Base-by-base conservation (phyloP, 2,888 invertebrate genomes). In the Drosophila hawaiiensis region DNA sequence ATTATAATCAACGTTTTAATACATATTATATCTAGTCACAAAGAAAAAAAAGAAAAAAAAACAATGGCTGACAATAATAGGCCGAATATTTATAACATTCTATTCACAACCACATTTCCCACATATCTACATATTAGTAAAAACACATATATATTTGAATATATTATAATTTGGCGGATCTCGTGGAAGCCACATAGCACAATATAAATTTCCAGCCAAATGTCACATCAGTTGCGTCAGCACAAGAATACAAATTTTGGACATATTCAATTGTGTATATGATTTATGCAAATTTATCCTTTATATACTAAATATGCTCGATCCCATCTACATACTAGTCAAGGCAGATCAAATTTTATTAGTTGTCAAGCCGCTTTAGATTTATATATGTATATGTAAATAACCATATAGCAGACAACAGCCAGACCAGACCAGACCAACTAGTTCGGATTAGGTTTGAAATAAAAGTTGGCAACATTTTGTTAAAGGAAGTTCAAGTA, bases 231-330 rank as follows among this genome's bases (percentile, higher is more conserved):
- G 64, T 76, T 84, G 78, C 87, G 87, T 84, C 89, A 86, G 84
- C 80, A 71, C 14, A 59, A 55, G 63, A 71, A 80, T 76, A 63
- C 63, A 62, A 63, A 63, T 63, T 81, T 82, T 71, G 77, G 76
- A 80, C 80, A 84, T 80, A 47, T 82, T 89, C 76, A 89, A 89
- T 89, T 82, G 78, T 85, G 83, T 78, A 83, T 87, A 85, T 90
- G 90, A 87, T 90, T 87, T 87, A 87, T 87, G 90, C 90, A 88
- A 89, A 87, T 89, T 73, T 80, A 76, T 88, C 85, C 90, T 87
- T 76, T 83, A 58, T 63, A 41, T 50, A 53, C 53, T 60, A 76
- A 66, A 63, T 69, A 78, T 65, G 65, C n/a, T 67, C 49, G 62
- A n/a, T 59, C 55, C 22, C 62, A 76, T 76, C 76, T 76, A 73